These are phyloP conservation scores for Phoeniculus purpureus DNA, from an alignment of 2,797 vertebrate species.

Conservation along the genomic window DNA sequence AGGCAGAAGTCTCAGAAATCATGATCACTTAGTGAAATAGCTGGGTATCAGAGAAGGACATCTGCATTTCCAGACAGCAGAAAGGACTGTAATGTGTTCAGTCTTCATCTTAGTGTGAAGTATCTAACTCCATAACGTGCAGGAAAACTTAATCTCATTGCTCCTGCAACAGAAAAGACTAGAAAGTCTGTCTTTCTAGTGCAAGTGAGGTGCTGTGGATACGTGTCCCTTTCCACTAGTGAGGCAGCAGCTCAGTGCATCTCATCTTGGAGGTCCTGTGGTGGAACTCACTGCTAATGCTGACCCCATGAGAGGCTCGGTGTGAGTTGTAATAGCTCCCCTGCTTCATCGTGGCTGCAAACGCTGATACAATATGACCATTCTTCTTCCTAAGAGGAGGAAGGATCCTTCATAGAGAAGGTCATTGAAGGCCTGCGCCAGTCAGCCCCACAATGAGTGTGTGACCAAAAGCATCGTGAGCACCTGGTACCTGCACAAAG, in stretches of 20 bases:
- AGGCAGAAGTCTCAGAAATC: background rate
- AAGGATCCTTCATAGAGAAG: background rate
- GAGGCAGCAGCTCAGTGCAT: background rate
- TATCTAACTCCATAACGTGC: too few species aligned
- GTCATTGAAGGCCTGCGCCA: background rate
- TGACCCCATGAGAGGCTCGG: background rate
- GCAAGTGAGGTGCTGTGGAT: background rate
- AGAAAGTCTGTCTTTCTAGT: background rate
- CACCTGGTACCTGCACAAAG: accelerated
- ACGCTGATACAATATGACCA: background rate
- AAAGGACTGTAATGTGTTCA: background rate
- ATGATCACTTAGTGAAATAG: background rate
- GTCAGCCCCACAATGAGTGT: accelerated
- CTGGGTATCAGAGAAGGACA: background rate
- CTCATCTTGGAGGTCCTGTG: background rate
- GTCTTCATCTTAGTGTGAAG: background rate
- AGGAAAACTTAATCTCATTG: background rate
- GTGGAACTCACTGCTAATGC: background rate
- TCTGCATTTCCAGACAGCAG: background rate
- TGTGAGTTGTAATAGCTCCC: background rate
- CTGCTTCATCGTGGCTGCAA: accelerated
- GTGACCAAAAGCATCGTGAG: background rate
- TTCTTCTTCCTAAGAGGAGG: background rate
- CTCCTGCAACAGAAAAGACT: background rate
- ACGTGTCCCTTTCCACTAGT: background rate